phyloP scores from a whole-genome alignment of 2,888 invertebrate genomes.

The Syritta pipiens region DNA sequence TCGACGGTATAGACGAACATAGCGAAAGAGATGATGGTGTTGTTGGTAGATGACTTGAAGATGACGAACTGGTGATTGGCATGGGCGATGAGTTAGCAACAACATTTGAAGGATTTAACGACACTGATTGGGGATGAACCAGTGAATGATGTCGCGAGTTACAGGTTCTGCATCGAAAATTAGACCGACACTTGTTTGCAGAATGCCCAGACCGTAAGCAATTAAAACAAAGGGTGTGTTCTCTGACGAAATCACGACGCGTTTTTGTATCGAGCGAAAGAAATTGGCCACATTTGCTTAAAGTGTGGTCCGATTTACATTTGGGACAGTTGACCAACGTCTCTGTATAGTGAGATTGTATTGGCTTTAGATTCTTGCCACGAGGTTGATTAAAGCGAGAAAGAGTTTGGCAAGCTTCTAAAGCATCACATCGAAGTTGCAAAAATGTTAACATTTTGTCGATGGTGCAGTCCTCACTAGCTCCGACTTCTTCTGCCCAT shows the following conservation, averaged over 20 bases:
- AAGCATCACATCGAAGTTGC: background rate
- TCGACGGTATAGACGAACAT: background rate
- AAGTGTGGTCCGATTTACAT: conserved; percentile 4
- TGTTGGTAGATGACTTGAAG: background rate
- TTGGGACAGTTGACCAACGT: background rate
- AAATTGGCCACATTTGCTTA: background rate
- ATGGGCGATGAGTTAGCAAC: background rate
- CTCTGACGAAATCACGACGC: conserved; percentile 7
- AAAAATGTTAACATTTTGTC: conserved; percentile 6
- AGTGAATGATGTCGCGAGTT: conserved; percentile 11
- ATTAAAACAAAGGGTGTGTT: conserved; percentile 3
- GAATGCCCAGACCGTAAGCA: conserved; percentile 5
- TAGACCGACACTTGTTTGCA: background rate
- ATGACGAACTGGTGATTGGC: background rate
- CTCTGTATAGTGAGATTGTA: background rate
- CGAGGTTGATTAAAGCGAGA: background rate
- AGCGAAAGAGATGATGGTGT: conserved; percentile 1
- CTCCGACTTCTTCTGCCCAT: background rate
- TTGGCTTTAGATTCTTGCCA: background rate
- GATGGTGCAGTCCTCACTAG: background rate
- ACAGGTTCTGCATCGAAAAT: no score
- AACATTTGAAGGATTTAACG: background rate
- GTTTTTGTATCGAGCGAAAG: conserved; percentile 2
- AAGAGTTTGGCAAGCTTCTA: background rate
- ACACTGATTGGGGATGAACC: background rate